A percentile compares a stretch with the other conserved stretches of the same genome.
Conservation (phyloP, 2,797 vertebrate genomes). For the Ataeniobius toweri region DNA sequence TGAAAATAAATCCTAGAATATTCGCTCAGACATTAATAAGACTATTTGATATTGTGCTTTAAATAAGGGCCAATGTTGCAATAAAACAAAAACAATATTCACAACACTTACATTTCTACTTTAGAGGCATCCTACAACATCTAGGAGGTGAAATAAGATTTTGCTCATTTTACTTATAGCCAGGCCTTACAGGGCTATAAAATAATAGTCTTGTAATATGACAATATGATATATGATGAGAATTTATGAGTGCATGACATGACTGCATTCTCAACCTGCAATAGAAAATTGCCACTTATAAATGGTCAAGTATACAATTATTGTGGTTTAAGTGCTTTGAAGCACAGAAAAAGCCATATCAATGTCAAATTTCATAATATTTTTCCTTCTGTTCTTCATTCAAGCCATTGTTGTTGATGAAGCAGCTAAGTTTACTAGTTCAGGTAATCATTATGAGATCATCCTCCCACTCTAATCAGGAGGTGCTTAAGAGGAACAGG, state of each 20-base stretch:
- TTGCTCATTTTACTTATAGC: neutral
- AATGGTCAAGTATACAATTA: neutral
- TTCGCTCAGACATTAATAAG: neutral
- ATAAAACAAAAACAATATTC: neutral
- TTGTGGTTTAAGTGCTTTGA: neutral
- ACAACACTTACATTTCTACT: no score
- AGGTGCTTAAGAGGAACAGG: no score
- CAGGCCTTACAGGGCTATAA: neutral
- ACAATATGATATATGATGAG: neutral
- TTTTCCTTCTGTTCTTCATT: neutral
- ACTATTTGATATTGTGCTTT: neutral
- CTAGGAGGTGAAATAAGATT: no score
- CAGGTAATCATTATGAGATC: no score
- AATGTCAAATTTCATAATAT: neutral
- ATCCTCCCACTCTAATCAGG: no score
- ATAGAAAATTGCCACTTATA: neutral
- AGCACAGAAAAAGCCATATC: neutral
- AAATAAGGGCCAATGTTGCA: neutral
- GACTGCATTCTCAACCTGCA: neutral
- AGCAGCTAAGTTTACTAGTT: no score
- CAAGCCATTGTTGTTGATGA: no score
- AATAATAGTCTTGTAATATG: neutral
- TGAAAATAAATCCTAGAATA: neutral
- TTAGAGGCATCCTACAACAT: no score
- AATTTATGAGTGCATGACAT: neutral